Percentiles rank a stretch among this genome's conserved stretches.
Conservation (phyloP, 2,113 vertebrate species). For the Sebastes fasciatus region DNA sequence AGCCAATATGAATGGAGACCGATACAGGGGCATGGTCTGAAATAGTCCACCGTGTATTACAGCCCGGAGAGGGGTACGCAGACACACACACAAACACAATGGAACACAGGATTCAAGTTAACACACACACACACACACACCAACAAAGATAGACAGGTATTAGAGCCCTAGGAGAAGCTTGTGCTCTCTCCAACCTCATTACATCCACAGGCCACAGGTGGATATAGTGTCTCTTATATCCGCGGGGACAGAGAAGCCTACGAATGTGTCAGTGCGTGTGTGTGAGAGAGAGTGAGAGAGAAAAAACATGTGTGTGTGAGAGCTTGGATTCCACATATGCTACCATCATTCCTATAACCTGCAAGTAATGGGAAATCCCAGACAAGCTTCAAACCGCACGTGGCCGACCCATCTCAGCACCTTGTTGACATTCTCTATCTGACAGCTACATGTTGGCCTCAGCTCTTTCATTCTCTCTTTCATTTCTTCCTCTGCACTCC, state of each 20-base stretch:
- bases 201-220: conserved; percentile 69
- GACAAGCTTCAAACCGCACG: background rate
- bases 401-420: conserved; percentile 2
- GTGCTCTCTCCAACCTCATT: conserved; percentile 66
- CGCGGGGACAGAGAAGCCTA: conserved; percentile 24
- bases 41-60: conserved; percentile 74
- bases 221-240: conserved; percentile 45
- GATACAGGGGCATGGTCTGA: conserved; percentile 74
- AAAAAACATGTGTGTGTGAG: background rate
- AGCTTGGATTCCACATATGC: conserved; percentile 3
- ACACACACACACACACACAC: conserved; percentile 43
- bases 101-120: conserved; percentile 33
- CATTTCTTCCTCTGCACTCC: conserved; percentile 38
- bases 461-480: conserved; percentile 46
- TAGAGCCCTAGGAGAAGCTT: conserved; percentile 55
- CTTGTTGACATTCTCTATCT: conserved; percentile 57
- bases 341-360: conserved; percentile 1
- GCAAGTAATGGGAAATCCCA: background rate
- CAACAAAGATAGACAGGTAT: conserved; percentile 58
- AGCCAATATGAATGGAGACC: conserved; percentile 80
- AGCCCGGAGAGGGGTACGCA: conserved; percentile 55
- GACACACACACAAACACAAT: conserved; percentile 14
- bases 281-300: background rate
- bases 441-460: conserved; percentile 38
- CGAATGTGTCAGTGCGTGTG: conserved; percentile 25